phyloP scores from a whole-genome alignment of 2,113 vertebrate species.

The Chitala chitala region DNA sequence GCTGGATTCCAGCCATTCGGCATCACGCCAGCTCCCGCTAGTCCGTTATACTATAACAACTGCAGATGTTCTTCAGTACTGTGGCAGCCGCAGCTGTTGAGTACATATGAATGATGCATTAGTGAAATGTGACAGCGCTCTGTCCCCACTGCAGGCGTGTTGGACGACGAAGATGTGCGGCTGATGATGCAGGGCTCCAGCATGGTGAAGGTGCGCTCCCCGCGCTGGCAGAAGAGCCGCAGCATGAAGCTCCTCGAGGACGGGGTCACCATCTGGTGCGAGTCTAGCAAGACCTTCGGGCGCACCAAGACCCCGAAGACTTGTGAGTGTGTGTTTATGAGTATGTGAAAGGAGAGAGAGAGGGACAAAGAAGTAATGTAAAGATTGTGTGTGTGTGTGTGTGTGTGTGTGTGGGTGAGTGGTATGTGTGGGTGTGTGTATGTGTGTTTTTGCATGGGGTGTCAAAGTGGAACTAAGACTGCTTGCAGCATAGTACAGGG shows the following conservation, averaged over 20 bases:
- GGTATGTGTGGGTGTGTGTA: no score
- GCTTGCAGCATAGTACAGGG: no score
- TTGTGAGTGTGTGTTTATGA: slow-evolving; percentile 79
- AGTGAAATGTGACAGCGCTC: not conserved
- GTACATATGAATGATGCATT: not conserved
- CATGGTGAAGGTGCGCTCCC: slow-evolving; percentile 80
- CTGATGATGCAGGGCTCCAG: slow-evolving; percentile 80
- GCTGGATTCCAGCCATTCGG: no score
- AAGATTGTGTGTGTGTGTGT: not conserved
- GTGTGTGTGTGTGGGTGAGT: not conserved
- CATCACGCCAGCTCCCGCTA: no score
- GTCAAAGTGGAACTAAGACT: no score
- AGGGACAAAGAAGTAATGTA: not conserved
- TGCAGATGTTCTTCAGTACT: not conserved
- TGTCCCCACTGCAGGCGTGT: slow-evolving; percentile 60
- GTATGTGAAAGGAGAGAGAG: slow-evolving; percentile 38
- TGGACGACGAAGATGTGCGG: slow-evolving; percentile 78
- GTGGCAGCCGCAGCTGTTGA: not conserved
- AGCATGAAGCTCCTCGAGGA: slow-evolving; percentile 80
- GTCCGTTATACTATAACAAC: no score
- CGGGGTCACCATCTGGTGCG: slow-evolving; percentile 80
- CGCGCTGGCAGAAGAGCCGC: slow-evolving; percentile 70
- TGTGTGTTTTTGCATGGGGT: no score
- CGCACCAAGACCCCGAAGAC: slow-evolving; percentile 67
- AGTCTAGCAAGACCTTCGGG: slow-evolving; percentile 67